phyloP scores from a whole-genome alignment of 2,797 vertebrate species.

The Sylvia borin region DNA sequence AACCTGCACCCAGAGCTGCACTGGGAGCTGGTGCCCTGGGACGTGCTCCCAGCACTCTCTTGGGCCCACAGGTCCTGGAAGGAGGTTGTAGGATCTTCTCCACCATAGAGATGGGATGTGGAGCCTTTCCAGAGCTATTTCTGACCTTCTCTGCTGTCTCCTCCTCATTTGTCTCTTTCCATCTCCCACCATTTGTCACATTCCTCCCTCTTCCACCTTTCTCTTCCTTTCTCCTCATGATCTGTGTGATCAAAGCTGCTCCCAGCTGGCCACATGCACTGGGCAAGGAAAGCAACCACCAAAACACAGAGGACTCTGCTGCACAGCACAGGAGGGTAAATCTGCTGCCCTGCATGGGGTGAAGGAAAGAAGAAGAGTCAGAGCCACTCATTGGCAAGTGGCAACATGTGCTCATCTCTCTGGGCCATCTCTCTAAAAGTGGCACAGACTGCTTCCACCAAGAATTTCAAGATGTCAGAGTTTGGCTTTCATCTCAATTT shows the following conservation, averaged over 20 bases:
- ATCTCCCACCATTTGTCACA: background rate
- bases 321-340: background rate
- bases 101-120: background rate
- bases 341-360: background rate
- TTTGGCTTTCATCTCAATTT: background rate
- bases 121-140: background rate
- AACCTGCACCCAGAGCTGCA: background rate
- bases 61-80: background rate
- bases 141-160: background rate
- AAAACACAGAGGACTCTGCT: background rate
- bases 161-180: background rate
- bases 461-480: background rate
- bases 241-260: background rate
- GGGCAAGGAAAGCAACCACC: background rate
- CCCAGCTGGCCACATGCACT: background rate
- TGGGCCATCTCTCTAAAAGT: background rate
- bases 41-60: background rate
- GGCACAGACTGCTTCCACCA: background rate
- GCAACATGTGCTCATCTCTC: background rate
- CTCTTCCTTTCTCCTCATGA: background rate
- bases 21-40: rapidly evolving
- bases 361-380: background rate
- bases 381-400: background rate
- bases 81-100: background rate
- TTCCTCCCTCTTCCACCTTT: background rate